Conservation (phyloP, 2,888 invertebrate genomes). For the Agrotis segetum region DNA sequence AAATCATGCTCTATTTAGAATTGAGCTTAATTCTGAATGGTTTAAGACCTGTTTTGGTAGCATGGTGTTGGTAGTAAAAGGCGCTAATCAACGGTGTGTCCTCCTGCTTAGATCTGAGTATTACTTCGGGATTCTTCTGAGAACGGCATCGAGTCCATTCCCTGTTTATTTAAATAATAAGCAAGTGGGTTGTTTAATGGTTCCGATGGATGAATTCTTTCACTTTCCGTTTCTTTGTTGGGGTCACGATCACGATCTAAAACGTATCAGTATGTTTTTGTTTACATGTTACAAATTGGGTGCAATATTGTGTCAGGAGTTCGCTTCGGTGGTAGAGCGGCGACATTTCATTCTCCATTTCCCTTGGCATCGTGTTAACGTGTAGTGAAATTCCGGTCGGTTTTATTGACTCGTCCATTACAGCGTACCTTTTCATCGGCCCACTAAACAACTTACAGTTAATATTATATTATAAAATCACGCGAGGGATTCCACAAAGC, state of each 20-base stretch:
- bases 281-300: constrained; percentile 58
- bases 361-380: constrained; percentile 71
- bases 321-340: constrained; percentile 12
- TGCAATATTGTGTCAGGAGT: constrained; percentile 46
- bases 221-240: constrained; percentile 85
- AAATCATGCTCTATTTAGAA: constrained; percentile 62
- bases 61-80: constrained; percentile 70
- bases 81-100: constrained; percentile 86
- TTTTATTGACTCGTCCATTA: constrained; percentile 79
- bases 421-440: constrained; percentile 77
- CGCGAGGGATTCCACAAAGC: constrained; percentile 79
- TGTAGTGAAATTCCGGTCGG: constrained; percentile 82
- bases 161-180: constrained; percentile 85
- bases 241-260: constrained; percentile 71
- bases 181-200: constrained; percentile 81
- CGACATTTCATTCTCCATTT: constrained; percentile 56
- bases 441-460: constrained; percentile 85
- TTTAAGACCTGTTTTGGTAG: constrained; percentile 70
- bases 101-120: constrained; percentile 78
- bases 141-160: constrained; percentile 79
- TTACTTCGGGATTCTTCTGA: constrained; percentile 82
- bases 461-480: constrained; percentile 89
- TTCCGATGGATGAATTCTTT: constrained; percentile 78
- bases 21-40: constrained; percentile 60
- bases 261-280: constrained; percentile 67